These are phyloP conservation scores for Pteria penguin DNA, from an alignment of 2,888 invertebrate species.

Conservation along the genomic window DNA sequence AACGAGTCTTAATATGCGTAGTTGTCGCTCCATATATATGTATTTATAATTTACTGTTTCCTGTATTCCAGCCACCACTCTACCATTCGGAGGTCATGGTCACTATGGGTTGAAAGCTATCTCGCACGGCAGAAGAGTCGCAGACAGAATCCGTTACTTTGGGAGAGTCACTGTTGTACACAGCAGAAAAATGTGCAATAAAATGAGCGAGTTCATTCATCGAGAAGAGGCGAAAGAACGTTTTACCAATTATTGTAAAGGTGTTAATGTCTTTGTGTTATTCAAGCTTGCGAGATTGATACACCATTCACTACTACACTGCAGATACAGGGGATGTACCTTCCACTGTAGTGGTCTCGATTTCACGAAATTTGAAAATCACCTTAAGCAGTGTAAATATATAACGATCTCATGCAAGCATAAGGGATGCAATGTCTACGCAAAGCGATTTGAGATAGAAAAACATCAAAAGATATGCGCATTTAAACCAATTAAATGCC, in stretches of 20 bases:
- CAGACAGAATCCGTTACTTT: slow-evolving; percentile 1
- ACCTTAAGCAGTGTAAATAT: slow-evolving; percentile 23
- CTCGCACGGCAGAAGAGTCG: neutral
- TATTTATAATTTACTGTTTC: no score
- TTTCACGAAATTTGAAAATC: slow-evolving; percentile 17
- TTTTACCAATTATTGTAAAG: no score
- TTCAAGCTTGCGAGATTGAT: neutral
- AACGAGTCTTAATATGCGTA: no score
- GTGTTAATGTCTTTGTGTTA: no score
- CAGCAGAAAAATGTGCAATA: no score
- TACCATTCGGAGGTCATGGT: no score
- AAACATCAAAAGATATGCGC: slow-evolving; percentile 35
- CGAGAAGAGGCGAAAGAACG: neutral
- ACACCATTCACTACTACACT: slow-evolving; percentile 21
- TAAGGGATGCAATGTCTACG: slow-evolving; percentile 19
- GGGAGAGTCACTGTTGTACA: no score
- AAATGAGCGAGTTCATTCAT: neutral
- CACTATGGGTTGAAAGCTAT: slow-evolving; percentile 6
- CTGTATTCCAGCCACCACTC: no score
- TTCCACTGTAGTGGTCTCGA: slow-evolving; percentile 26
- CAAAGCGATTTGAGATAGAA: slow-evolving; percentile 11
- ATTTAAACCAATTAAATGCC: slow-evolving; percentile 16
- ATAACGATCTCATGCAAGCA: slow-evolving; percentile 30
- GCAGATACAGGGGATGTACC: slow-evolving; percentile 24
- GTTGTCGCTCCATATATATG: no score